Base-by-base conservation (phyloP, 2,888 invertebrate species). In the Trissoscelio sp. region DNA sequence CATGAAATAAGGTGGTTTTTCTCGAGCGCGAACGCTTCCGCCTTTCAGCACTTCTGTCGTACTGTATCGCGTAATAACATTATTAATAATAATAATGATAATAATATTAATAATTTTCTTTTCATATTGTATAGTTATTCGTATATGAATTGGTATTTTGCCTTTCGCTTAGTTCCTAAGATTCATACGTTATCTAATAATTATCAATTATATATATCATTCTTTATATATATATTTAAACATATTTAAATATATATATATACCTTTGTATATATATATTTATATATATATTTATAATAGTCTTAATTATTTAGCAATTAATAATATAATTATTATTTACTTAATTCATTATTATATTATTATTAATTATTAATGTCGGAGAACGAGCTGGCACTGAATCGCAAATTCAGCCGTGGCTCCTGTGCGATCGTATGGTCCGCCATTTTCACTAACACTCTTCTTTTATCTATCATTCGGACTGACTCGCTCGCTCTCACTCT, bases 301-400 rank as follows among this genome's bases (percentile, higher is more conserved):
- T 88, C 89, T 90, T 89, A 89, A 88, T 88, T 88, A 89, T 89
- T 88, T 90, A 90, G 89, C 89, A 89, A 88, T 89, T 89, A 90
- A 88, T 90, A 89, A 89, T 89, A 88, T 84, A 86, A 75, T 84
- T 83, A 79, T 85, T 85, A 87, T 88, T 90, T 89, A 88, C 89
- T 89, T 88, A 88, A 87, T 89, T 88, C 84, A 88, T 87, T 88
- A 87, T 89, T 85, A 87, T 87, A 88, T 86, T 88, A 85, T 86
- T 87, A 88, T 86, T 87, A 86, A 87, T 89, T 88, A 89, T 89
- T 88, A 89, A 91, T 90, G 88, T 89, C 88, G 88, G 90, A 89
- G 91, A 91, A 90, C 86, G 90, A 91, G 90, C 88, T 88, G 88
- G 88, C 90, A 89, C 88, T 87, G 87, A 88, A 88, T 90, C 87